Evolutionary conservation across 2,888 invertebrate species (phyloP).

Genomic region (Drosophila suboccidentalis): DNA sequence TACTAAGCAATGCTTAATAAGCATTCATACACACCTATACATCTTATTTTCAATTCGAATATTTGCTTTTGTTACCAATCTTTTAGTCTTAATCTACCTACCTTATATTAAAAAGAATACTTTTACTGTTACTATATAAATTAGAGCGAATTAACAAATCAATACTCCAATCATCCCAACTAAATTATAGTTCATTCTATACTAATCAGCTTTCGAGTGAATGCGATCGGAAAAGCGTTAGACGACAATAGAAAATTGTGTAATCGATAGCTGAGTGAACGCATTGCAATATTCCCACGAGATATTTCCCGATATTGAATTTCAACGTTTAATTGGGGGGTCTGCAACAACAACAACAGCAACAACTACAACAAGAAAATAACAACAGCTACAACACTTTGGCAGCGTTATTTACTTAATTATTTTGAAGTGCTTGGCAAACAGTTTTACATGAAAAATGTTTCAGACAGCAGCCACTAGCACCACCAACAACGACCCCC

Average conservation of each 20-base stretch:
- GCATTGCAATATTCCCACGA: conserved; percentile 46
- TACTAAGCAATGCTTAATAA: too few relatives aligned
- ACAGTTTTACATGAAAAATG: conserved; percentile 81
- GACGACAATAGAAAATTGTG: conserved; percentile 7
- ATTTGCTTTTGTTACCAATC: too few relatives aligned
- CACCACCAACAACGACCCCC: conserved; percentile 6
- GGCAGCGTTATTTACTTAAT: conserved; percentile 77
- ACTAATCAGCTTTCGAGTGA: background rate
- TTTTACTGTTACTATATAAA: too few relatives aligned
- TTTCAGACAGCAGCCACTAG: conserved; percentile 53
- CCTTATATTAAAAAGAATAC: too few relatives aligned
- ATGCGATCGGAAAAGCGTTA: background rate
- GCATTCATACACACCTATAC: too few relatives aligned
- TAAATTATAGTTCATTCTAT: background rate
- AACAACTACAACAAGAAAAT: background rate
- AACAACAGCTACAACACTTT: conserved; percentile 55
- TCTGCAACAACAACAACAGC: background rate
- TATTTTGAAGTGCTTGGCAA: conserved; percentile 78
- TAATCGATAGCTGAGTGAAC: conserved; percentile 22
- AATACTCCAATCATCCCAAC: background rate
- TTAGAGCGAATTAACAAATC: background rate
- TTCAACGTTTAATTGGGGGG: conserved; percentile 60
- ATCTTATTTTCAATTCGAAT: too few relatives aligned
- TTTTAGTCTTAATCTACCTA: too few relatives aligned
- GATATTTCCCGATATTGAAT: conserved; percentile 71